phyloP scores from a whole-genome alignment of 2,888 invertebrate genomes.

The Dryococelus australis region DNA sequence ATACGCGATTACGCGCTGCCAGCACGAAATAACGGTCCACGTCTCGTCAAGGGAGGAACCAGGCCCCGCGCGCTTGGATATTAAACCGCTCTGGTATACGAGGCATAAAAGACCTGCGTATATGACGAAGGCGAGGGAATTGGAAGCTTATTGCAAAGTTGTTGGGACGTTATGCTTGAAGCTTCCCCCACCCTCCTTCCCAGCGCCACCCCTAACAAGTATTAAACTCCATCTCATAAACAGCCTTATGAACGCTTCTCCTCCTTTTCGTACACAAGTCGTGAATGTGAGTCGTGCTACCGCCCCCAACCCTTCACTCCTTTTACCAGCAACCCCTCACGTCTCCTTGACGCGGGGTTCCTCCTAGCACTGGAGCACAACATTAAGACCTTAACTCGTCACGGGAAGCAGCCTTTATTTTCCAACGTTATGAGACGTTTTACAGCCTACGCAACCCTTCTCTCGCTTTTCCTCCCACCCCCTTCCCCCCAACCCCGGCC shows the following conservation, averaged over 20 bases:
- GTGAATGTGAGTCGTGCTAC: slow-evolving; percentile 13
- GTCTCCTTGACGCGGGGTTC: not conserved
- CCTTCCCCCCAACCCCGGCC: not conserved
- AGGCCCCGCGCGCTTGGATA: not conserved
- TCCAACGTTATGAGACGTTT: slow-evolving; percentile 27
- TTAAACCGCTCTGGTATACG: slow-evolving; percentile 23
- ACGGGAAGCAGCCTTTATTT: slow-evolving; percentile 11
- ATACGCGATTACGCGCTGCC: slow-evolving; percentile 1
- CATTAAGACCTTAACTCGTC: slow-evolving; percentile 26
- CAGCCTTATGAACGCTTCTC: slow-evolving; percentile 26
- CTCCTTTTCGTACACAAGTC: slow-evolving; percentile 29
- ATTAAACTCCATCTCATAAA: slow-evolving; percentile 29
- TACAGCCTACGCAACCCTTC: not conserved
- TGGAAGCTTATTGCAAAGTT: slow-evolving; percentile 31
- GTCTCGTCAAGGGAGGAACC: not conserved
- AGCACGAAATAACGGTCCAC: not conserved
- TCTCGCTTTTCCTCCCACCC: not conserved
- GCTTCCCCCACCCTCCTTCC: not conserved
- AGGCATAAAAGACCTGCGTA: slow-evolving; percentile 30
- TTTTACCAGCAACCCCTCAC: not conserved
- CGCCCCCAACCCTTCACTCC: not conserved
- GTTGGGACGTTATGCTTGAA: slow-evolving; percentile 25
- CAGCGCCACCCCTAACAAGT: slow-evolving; percentile 9
- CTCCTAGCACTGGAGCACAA: not conserved
- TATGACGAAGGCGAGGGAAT: slow-evolving; percentile 26